Conservation (phyloP, 2,888 invertebrate species). For the Acleris sparsana region DNA sequence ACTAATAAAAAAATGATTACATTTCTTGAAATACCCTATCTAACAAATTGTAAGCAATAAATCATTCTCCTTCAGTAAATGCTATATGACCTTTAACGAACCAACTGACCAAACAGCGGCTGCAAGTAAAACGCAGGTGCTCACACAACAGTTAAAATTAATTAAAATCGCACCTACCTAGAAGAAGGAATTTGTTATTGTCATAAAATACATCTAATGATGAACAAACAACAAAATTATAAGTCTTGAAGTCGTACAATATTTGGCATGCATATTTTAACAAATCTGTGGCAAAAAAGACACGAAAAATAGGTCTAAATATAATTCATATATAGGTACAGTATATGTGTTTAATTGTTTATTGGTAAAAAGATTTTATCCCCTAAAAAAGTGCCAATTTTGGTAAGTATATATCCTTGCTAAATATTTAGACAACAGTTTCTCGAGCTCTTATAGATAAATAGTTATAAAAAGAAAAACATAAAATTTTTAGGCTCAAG, state of each 20-base stretch:
- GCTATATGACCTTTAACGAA: slow-evolving; percentile 20
- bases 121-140: slow-evolving; percentile 25
- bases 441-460: no score
- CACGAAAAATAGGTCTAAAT: neutral
- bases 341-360: no score
- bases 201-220: no score
- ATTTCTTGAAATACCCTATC: neutral
- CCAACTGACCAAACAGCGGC: slow-evolving; percentile 21
- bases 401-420: no score
- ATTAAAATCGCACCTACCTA: no score
- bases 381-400: no score
- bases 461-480: no score
- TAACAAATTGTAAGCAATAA: neutral
- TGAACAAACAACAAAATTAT: neutral
- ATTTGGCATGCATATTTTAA: slow-evolving; percentile 1
- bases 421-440: no score
- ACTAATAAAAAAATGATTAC: neutral
- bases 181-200: no score
- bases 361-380: no score
- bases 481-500: no score
- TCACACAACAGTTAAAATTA: slow-evolving; percentile 12
- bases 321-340: no score
- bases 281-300: slow-evolving; percentile 9
- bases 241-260: slow-evolving; percentile 2
- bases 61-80: neutral